Conservation (phyloP, 2,797 vertebrate genomes). For the Heteromormyrus szaboi region DNA sequence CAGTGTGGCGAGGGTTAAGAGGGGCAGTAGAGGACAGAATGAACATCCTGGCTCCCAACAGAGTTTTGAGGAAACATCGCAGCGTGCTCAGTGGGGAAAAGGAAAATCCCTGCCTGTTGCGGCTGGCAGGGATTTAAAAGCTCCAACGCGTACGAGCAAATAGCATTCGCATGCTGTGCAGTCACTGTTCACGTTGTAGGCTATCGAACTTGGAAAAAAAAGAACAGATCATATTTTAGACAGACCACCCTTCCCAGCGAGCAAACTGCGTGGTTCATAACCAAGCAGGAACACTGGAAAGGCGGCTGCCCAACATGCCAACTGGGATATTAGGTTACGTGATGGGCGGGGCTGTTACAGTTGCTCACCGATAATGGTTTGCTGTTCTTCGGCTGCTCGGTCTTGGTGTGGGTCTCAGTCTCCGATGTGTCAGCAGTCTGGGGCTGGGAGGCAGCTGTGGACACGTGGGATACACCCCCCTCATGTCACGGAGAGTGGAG, state of each 20-base stretch:
- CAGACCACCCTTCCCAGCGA: background rate
- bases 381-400: constrained; percentile 47
- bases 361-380: constrained; percentile 40
- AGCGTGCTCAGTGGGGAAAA: background rate
- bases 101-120: background rate
- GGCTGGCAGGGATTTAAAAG: background rate
- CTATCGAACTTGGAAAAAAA: background rate
- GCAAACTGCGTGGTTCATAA: background rate
- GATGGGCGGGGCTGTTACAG: background rate
- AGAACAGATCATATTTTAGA: background rate
- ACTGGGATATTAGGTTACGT: background rate
- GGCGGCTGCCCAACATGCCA: background rate
- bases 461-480: background rate
- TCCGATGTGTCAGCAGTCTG: constrained; percentile 52
- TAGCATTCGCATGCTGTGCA: background rate
- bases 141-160: background rate
- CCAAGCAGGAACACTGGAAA: background rate
- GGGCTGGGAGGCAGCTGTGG: constrained; percentile 50
- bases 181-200: background rate
- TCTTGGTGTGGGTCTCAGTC: constrained; percentile 70
- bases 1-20: background rate
- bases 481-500: background rate
- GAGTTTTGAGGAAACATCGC: background rate
- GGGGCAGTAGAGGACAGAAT: background rate
- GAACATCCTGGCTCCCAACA: background rate